A percentile compares a stretch with the other conserved stretches of the same genome.
Evolutionary conservation across 2,113 vertebrate species (phyloP).

Genomic region (Corythornis madagascariensis): DNA sequence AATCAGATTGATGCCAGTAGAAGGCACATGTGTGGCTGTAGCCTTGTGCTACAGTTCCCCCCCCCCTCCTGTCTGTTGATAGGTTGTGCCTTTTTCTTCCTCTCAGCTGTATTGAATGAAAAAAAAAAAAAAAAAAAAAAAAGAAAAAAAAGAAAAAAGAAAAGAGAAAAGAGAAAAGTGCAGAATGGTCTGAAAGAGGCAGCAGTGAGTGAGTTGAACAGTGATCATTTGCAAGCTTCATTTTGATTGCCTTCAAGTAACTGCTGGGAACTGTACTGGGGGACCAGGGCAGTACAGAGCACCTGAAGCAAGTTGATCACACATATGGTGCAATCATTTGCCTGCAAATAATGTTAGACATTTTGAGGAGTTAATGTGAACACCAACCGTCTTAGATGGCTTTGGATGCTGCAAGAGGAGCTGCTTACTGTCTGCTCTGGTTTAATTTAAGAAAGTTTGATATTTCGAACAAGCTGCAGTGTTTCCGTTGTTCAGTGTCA

Average conservation of each 20-base stretch:
- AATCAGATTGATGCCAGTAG: fast-evolving
- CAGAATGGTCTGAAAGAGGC: background rate
- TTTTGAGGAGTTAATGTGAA: background rate
- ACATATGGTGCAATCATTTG: background rate
- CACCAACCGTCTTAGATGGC: background rate
- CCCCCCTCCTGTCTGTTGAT: fast-evolving
- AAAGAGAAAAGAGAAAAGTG: background rate
- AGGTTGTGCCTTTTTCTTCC: background rate
- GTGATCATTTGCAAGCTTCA: background rate
- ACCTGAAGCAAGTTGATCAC: background rate
- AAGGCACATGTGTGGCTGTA: background rate
- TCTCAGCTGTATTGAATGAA: background rate
- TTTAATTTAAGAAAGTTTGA: background rate
- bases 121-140: background rate
- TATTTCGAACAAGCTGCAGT: background rate
- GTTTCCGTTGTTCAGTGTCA: background rate
- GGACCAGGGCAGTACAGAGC: background rate
- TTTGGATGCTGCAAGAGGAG: background rate
- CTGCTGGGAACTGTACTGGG: background rate
- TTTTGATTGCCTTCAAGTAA: background rate
- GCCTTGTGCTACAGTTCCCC: background rate
- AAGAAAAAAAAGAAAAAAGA: background rate
- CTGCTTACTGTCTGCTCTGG: background rate
- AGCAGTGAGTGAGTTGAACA: background rate
- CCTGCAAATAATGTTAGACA: background rate